Evolutionary conservation across 1,140 invertebrate species (phyloP), one percentile per base, ranked within the genome.

Genomic region (Mya arenaria): DNA sequence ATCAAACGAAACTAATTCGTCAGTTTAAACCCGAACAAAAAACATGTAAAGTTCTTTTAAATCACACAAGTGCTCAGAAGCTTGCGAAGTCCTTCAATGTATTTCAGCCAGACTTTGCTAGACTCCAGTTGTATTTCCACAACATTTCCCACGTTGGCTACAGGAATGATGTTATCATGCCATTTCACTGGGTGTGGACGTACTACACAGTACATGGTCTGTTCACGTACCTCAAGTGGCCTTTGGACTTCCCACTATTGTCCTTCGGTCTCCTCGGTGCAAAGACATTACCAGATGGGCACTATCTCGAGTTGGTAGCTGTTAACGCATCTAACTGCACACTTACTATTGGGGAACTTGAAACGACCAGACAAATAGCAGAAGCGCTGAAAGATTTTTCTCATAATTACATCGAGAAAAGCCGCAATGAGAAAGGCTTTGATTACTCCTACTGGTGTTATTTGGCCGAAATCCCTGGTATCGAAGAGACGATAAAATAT

Each of bases 231-330:
- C 17, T 71, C 19, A 69, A 80, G 58, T 80, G 77, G 77, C 77
- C 77, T 15, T 28, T 69, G 28, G 77, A 80, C 28, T 80, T 69
- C 41, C 30, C 77, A 19, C 44, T 80, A 10, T 55, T 80, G 15
- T 80, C 77, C 19, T 69, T 80, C 32, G 77, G 77, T 32, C 66
- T 80, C 41, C 36, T 80, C 17, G 65, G 48, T 19, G 77, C 77
- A 23, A 80, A 80, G 55, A 69, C 65, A 2, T 25, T 69, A 17
- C 5, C 25, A 2, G 41, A 19, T 1, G 3, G 15, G 13, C 55
- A 44, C 8, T 56, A 1, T 19, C 34, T 69, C 6, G 37, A 48
- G 39, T 5, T 80, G 8, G 52, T 69, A n/a, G 30, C 56, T 30
- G 0, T 13, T 32, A 30, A 69, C 19, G 10, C 8, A 1, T n/a